These are phyloP conservation scores for Drosophila quasianomalipes DNA, from an alignment of 2,888 invertebrate species.

Conservation along the genomic window DNA sequence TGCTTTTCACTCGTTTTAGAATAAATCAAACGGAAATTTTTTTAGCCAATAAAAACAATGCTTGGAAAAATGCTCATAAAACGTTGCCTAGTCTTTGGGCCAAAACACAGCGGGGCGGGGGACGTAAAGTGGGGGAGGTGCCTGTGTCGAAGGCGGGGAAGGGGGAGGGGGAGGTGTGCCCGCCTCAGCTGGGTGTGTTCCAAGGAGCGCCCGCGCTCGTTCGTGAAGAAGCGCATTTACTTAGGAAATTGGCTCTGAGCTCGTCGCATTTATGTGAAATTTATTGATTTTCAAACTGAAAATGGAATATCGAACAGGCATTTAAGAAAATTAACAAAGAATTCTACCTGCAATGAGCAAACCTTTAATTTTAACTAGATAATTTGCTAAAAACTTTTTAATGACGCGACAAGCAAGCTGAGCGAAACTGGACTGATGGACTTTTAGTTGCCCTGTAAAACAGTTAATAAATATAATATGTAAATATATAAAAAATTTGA, in stretches of 20 bases:
- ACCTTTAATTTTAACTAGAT: conserved; percentile 52
- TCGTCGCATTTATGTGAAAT: conserved; percentile 65
- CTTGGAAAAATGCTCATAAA: conserved; percentile 36
- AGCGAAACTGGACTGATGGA: background rate
- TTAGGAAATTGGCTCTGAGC: conserved; percentile 57
- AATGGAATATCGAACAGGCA: conserved; percentile 47
- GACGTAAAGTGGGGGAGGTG: too few relatives aligned
- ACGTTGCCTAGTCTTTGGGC: conserved; percentile 31
- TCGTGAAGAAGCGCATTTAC: conserved; percentile 68
- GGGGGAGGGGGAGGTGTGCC: conserved; percentile 1
- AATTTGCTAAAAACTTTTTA: conserved; percentile 34
- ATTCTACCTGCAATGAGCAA: conserved; percentile 55
- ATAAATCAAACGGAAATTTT: conserved; percentile 81
- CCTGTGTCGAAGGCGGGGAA: background rate
- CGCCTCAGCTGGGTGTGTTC: conserved; percentile 45
- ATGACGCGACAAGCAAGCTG: conserved; percentile 9
- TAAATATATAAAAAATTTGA: background rate
- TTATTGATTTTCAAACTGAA: conserved; percentile 70
- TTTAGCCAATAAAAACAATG: conserved; percentile 47
- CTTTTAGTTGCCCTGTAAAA: conserved; percentile 13
- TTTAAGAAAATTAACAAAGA: conserved; percentile 10
- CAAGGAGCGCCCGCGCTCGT: conserved; percentile 73
- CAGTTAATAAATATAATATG: background rate
- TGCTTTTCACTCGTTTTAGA: conserved; percentile 60
- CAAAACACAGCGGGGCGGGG: background rate